Evolutionary conservation across 2,113 vertebrate species (phyloP).

Genomic region (Antidorcas marsupialis): DNA sequence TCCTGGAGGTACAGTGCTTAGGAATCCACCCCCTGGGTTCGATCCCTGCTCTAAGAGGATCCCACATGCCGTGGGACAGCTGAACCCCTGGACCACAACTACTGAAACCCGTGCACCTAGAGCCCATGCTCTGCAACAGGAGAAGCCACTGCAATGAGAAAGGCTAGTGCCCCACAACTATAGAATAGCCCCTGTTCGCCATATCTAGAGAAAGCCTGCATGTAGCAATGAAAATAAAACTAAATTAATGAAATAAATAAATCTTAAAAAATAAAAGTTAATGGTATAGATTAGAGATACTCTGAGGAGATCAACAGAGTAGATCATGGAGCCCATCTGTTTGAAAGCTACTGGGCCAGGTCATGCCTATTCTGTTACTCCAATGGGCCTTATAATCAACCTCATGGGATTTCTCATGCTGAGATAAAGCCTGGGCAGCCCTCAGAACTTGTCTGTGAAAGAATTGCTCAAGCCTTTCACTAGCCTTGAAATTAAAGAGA

Average conservation of each 20-base stretch:
- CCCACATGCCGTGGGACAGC: accelerated
- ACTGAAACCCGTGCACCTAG: accelerated
- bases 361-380: background rate
- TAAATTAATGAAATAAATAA: background rate
- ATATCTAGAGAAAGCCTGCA: background rate
- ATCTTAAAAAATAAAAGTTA: background rate
- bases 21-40: background rate
- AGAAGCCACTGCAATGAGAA: background rate
- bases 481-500: background rate
- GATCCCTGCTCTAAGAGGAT: background rate
- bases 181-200: background rate
- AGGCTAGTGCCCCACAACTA: background rate
- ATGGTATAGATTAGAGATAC: background rate
- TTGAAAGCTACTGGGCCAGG: background rate
- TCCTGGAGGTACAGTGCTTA: background rate
- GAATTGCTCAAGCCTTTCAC: background rate
- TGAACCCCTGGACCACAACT: background rate
- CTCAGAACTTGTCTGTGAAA: background rate
- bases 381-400: background rate
- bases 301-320: background rate
- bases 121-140: background rate
- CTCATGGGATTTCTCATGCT: background rate
- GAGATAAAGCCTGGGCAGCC: background rate
- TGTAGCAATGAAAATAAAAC: background rate
- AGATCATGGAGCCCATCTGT: background rate